Evolutionary conservation across 2,888 invertebrate genomes (phyloP).

Genomic region (Nomada goodeniana): DNA sequence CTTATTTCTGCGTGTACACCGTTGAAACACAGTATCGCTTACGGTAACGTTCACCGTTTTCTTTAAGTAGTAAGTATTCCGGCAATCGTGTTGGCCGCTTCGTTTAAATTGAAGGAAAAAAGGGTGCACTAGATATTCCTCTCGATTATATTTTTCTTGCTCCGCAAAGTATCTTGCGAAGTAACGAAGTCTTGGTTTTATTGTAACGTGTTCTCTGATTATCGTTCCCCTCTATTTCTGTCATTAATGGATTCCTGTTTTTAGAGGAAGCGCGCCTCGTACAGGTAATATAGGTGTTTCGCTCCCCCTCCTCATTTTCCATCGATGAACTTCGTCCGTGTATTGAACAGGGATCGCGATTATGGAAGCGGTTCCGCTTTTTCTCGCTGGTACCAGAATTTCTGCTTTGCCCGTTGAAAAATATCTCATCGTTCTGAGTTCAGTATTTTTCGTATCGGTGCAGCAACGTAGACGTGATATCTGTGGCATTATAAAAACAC

Average conservation of each 20-base stretch:
- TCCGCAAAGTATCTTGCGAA: too few relatives aligned
- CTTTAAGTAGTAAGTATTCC: too few relatives aligned
- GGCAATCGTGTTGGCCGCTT: too few relatives aligned
- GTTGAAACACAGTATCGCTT: too few relatives aligned
- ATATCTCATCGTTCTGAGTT: not conserved
- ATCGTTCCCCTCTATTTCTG: conserved; percentile 34
- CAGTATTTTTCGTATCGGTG: not conserved
- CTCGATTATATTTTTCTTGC: too few relatives aligned
- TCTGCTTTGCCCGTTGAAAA: conserved; percentile 11
- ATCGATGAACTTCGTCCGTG: conserved; percentile 18
- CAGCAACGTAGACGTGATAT: not conserved
- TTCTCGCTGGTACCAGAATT: conserved; percentile 6
- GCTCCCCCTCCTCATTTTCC: conserved; percentile 1
- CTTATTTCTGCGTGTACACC: too few relatives aligned
- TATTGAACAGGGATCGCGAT: conserved; percentile 9
- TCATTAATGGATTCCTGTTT: conserved; percentile 50
- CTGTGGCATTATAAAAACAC: too few relatives aligned
- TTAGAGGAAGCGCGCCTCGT: conserved; percentile 41
- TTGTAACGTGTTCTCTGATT: not conserved
- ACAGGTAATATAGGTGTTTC: conserved; percentile 27
- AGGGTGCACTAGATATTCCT: too few relatives aligned
- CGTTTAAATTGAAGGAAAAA: too few relatives aligned
- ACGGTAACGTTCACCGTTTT: too few relatives aligned
- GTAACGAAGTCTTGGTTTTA: not conserved
- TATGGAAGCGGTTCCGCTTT: conserved; percentile 19